A percentile compares a stretch with the other conserved stretches of the same genome.
Conservation (phyloP, 1,140 invertebrate genomes). For the Drosophila athabasca region DNA sequence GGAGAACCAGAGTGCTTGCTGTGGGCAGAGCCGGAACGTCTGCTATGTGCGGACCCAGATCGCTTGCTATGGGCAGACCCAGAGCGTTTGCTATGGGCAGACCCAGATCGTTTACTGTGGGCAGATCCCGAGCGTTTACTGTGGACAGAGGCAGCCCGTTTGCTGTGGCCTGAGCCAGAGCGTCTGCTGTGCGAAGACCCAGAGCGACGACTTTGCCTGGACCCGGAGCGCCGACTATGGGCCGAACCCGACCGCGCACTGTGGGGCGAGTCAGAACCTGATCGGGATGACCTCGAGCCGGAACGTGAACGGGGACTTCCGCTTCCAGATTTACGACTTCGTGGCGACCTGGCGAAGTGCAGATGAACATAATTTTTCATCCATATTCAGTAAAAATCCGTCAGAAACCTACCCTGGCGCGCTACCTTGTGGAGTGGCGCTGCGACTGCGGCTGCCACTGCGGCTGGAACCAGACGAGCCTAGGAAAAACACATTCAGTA, state of each 20-base stretch:
- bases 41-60: conserved; percentile 35
- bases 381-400: conserved; percentile 59
- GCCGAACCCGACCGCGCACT: conserved; percentile 53
- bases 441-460: conserved; percentile 84
- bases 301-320: conserved; percentile 63
- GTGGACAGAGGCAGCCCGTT: conserved; percentile 18
- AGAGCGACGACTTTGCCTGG: conserved; percentile 29
- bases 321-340: conserved; percentile 65
- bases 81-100: conserved; percentile 33
- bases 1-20: conserved; percentile 34
- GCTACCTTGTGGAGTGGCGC: conserved; percentile 83
- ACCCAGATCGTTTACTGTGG: conserved; percentile 39
- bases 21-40: conserved; percentile 20
- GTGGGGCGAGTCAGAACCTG: conserved; percentile 30
- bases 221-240: conserved; percentile 38
- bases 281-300: conserved; percentile 44
- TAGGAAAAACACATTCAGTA: conserved; percentile 18
- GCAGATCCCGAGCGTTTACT: conserved; percentile 30
- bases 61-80: conserved; percentile 24
- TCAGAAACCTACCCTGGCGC: conserved; percentile 69
- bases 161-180: conserved; percentile 26
- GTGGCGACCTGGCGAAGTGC: conserved; percentile 67
- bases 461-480: conserved; percentile 85
- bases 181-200: conserved; percentile 28
- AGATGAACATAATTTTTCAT: neutral